phyloP scores from a whole-genome alignment of 1,140 invertebrate genomes.

The Trichomalopsis sarcophagae region DNA sequence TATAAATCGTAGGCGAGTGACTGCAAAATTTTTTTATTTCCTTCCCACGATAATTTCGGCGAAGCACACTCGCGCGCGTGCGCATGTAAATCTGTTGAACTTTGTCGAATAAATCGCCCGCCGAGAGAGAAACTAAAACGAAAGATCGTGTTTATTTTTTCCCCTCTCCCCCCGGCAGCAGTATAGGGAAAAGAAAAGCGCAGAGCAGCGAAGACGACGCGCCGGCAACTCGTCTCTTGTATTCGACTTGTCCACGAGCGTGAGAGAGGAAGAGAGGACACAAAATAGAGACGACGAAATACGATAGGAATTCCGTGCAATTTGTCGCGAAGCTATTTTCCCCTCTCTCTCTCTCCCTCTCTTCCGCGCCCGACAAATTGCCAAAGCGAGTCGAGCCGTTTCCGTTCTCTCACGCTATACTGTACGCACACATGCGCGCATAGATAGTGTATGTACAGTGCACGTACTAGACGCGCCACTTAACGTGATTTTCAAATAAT shows the following conservation, averaged over 20 bases:
- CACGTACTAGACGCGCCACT: not conserved
- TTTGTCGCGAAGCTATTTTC: slow-evolving; percentile 46
- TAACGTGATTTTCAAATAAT: slow-evolving; percentile 56
- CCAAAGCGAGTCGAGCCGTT: slow-evolving; percentile 17
- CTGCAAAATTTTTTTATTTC: not conserved
- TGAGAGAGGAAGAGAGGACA: slow-evolving; percentile 3
- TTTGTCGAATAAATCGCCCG: not conserved
- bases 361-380: not conserved
- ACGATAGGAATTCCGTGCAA: slow-evolving; percentile 43
- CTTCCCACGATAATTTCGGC: not conserved
- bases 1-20: not conserved
- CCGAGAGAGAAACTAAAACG: slow-evolving; percentile 20
- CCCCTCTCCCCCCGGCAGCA: too few species aligned
- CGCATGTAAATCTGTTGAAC: slow-evolving; percentile 33
- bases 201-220: slow-evolving; percentile 3
- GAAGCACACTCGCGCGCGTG: not conserved
- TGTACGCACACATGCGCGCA: not conserved
- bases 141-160: slow-evolving; percentile 19
- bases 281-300: slow-evolving; percentile 49
- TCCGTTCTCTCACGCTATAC: not conserved
- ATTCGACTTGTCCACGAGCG: slow-evolving; percentile 12
- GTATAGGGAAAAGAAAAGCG: slow-evolving; percentile 8
- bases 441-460: not conserved
- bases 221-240: slow-evolving; percentile 17
- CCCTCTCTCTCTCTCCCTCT: not conserved